Evolutionary conservation across 2,888 invertebrate species (phyloP), one percentile per base, ranked within the genome.

Genomic region (Mesorhabditis sp.): DNA sequence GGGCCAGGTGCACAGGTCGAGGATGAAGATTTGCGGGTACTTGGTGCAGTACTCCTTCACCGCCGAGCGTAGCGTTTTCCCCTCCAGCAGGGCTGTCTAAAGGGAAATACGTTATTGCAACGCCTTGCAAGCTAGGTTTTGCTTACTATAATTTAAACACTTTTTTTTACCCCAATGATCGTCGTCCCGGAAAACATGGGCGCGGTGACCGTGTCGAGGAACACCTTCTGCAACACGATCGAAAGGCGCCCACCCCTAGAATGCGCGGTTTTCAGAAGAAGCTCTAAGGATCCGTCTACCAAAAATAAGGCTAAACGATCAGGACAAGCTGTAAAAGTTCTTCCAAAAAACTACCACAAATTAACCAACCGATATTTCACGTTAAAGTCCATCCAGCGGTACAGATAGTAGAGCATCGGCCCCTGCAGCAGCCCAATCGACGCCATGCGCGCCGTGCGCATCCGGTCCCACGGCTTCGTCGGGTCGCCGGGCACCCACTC

Each of bases 1-100:
- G 58, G 58, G 58, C 58, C 58, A 50, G 58, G 58, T 50, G 58
- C 58, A 50, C 58, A 50, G 10, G 58, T 50, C 58, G n/a, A 50
- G 58, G 58, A 50, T n/a, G 58, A 50, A 50, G n/a, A 50, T 50
- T 50, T 28, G 28, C 28, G 28, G 28, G 28, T 28, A 28, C 28
- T 28, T 50, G 58, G 58, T 50, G 58, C 58, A 50, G n/a, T n/a
- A 50, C 58, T 50, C 58, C 10, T n/a, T 10, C 58, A 50, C 10
- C 7, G 58, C n/a, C n/a, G 7, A 10, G 58, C 7, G 7, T n/a
- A 50, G 10, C n/a, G 58, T 50, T 50, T 50, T 50, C 58, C 58
- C 58, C n/a, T 50, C 58, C 7, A 50, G 58, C 58, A 50, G n/a
- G n/a, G n/a, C 58, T 13, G 58, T 50, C 58, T 50, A 50, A 50